Percentiles rank a stretch among this genome's conserved stretches.
phyloP scores from a whole-genome alignment of 2,113 vertebrate genomes.

The Penelope pileata region DNA sequence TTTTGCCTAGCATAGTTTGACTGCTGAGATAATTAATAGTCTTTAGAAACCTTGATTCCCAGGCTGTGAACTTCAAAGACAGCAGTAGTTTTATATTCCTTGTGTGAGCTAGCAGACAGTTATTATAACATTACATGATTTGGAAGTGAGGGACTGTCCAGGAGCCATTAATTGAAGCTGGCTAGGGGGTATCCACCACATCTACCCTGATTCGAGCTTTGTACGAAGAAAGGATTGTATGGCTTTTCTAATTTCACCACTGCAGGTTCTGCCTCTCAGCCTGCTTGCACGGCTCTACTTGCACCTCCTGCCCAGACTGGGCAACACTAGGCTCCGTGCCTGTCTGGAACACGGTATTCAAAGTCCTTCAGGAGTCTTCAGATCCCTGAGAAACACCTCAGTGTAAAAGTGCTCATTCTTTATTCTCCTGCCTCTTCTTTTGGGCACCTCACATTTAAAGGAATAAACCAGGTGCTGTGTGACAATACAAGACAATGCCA shows the following conservation, averaged over 20 bases:
- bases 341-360: background rate
- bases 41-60: conserved; percentile 22
- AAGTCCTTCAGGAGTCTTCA: background rate
- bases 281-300: background rate
- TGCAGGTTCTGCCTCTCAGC: background rate
- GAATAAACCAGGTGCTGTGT: background rate
- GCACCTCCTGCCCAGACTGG: background rate
- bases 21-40: conserved; percentile 53
- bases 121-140: conserved; percentile 9
- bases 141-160: background rate
- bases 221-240: background rate
- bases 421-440: background rate
- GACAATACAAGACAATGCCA: background rate
- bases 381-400: background rate
- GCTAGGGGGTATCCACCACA: background rate
- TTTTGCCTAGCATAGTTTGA: background rate
- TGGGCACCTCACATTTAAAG: background rate
- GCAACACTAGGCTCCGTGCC: background rate
- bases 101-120: background rate
- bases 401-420: background rate
- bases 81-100: conserved; percentile 35
- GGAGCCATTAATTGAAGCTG: background rate
- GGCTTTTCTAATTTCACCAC: conserved; percentile 11
- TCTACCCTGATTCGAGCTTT: background rate
- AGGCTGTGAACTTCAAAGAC: conserved; percentile 34